Conservation (phyloP, 2,113 vertebrate genomes). For the Notothenia coriiceps region DNA sequence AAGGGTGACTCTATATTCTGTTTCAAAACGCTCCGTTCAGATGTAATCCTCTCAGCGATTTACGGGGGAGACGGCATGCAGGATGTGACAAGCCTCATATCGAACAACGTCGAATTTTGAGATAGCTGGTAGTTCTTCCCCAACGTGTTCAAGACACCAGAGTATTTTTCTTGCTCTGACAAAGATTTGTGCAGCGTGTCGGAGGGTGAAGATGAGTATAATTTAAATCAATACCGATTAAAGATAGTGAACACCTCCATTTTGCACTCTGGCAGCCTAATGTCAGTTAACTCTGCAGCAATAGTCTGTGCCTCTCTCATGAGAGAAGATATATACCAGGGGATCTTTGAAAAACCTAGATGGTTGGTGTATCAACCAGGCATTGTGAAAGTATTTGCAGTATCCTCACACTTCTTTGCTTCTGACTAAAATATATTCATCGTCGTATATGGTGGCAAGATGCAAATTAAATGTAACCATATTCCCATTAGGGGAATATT, state of each 20-base stretch:
- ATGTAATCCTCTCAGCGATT: slow-evolving; percentile 55
- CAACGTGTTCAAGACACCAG: neutral
- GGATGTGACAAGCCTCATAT: slow-evolving; percentile 46
- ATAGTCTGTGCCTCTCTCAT: neutral
- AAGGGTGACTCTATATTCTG: slow-evolving; percentile 32
- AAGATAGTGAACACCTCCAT: slow-evolving; percentile 64
- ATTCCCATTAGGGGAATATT: no score
- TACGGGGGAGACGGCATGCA: slow-evolving; percentile 16
- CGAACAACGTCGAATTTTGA: slow-evolving; percentile 7
- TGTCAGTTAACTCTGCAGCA: slow-evolving; percentile 10
- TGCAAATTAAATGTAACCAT: no score
- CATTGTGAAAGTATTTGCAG: neutral
- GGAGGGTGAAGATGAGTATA: slow-evolving; percentile 28
- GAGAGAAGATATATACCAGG: slow-evolving; percentile 10
- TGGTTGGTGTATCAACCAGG: neutral
- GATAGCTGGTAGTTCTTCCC: slow-evolving; percentile 14
- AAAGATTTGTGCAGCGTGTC: slow-evolving; percentile 30
- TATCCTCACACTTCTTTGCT: neutral
- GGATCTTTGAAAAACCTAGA: neutral
- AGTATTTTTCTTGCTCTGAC: slow-evolving; percentile 21
- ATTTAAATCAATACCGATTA: slow-evolving; percentile 64
- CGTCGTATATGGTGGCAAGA: no score
- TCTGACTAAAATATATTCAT: no score
- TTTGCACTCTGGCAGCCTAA: slow-evolving; percentile 40
- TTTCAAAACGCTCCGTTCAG: slow-evolving; percentile 45